Evolutionary conservation across 92 coral and sea anemone genomes (phyloP), one percentile per base, ranked within the genome.

Genomic region (Actinostola sp.): DNA sequence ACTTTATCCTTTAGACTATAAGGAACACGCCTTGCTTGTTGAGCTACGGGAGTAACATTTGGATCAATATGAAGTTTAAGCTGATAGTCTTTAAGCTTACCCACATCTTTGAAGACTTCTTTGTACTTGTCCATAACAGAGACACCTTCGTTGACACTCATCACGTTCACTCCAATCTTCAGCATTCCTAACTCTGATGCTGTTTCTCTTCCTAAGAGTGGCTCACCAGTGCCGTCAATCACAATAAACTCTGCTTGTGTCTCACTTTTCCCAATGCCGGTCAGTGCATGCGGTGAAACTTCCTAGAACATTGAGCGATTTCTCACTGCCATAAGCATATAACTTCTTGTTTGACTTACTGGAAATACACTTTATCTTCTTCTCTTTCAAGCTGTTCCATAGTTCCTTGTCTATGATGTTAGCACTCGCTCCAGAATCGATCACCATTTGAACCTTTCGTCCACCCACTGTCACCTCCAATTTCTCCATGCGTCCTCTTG

Each of bases 1-100:
- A 69, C 75, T 69, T 69, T 69, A 51, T 69, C 63, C 58, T 61
- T 69, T 61, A 69, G 30, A 50, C 75, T 69, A 54, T 48, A 49
- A 23, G 63, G 44, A 23, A 70, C 26, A 51, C 76, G 76, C 51
- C 76, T 53, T 53, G 50, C 65, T 52, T 44, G 76, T 28, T 70
- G 76, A 20, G 76, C 76, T 38, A 53, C 76, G 16, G 49, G 65
- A 28, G 28, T 70, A 2, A 71, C 77, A 34, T 71, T 56, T 23
- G 66, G 54, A 26, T 71, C 66, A 10, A 71, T 17, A 8, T 55
- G 77, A 17, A 68, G 61, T 45, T 51, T 51, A 23, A 68, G 45
- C 0, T 68, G 75, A 8, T 50, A 68, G 21, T 71, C 77, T 38
- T 35, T 68, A 33, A 68, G 38, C 61, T 68, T 68, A 46, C 75